These are phyloP conservation scores for Helicoverpa zea DNA, from an alignment of 1,140 invertebrate species.

Conservation along the genomic window DNA sequence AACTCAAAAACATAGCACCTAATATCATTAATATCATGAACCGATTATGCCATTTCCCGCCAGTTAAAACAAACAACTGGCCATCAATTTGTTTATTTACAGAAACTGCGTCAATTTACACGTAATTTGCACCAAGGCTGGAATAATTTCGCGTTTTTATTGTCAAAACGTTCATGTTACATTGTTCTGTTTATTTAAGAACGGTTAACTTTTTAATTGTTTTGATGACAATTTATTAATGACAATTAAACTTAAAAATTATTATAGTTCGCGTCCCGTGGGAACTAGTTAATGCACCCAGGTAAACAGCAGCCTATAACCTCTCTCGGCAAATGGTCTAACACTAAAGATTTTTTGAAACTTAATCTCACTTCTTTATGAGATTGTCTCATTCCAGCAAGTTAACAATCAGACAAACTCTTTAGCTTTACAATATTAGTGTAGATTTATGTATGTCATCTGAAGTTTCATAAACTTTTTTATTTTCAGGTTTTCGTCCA, in stretches of 20 bases:
- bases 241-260: not conserved
- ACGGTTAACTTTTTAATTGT: not conserved
- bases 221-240: too few species aligned
- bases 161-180: not conserved
- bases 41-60: conserved; percentile 15
- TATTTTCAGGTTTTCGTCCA: too few species aligned
- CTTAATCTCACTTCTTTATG: too few species aligned
- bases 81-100: conserved; percentile 38
- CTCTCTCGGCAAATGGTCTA: too few species aligned
- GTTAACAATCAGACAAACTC: too few species aligned
- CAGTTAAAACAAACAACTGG: conserved; percentile 30
- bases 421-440: too few species aligned
- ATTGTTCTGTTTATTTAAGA: not conserved
- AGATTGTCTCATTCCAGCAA: too few species aligned
- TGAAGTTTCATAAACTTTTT: too few species aligned
- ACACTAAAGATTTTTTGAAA: too few species aligned
- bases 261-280: not conserved
- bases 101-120: conserved; percentile 24
- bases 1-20: not conserved
- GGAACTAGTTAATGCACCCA: too few species aligned
- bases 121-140: conserved; percentile 28
- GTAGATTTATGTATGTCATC: too few species aligned
- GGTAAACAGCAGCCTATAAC: too few species aligned
- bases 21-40: conserved; percentile 12
- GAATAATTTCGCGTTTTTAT: conserved; percentile 22